Evolutionary conservation across 2,888 invertebrate species (phyloP).

Genomic region (Rhamphomyia laevipes): DNA sequence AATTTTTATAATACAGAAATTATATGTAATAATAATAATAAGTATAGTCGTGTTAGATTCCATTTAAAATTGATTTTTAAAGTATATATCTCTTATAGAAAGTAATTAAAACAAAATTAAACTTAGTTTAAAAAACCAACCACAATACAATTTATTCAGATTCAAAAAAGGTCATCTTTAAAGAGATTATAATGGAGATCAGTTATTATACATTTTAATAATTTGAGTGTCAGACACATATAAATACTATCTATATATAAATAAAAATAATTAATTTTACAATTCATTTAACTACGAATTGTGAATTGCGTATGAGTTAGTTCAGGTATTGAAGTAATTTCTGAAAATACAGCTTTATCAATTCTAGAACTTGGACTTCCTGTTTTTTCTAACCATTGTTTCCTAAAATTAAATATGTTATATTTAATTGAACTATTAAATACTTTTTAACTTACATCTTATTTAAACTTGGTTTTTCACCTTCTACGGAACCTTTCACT

Average conservation of each 20-base stretch:
- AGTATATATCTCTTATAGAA: too few relatives aligned
- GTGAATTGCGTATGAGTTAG: conserved; percentile 42
- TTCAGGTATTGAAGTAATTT: conserved; percentile 45
- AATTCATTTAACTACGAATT: conserved; percentile 39
- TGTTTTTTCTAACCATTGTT: conserved; percentile 42
- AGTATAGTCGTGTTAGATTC: too few relatives aligned
- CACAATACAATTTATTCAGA: too few relatives aligned
- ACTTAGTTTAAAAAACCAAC: too few relatives aligned
- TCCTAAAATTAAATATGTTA: conserved; percentile 21
- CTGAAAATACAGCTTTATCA: conserved; percentile 58
- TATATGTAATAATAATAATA: too few relatives aligned
- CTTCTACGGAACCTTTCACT: conserved; percentile 45
- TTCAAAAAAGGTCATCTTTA: too few relatives aligned
- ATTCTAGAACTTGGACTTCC: conserved; percentile 68
- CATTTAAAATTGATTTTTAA: too few relatives aligned
- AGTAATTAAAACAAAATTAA: too few relatives aligned
- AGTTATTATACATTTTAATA: too few relatives aligned
- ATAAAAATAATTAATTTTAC: conserved; percentile 7
- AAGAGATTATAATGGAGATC: too few relatives aligned
- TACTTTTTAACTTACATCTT: conserved; percentile 38
- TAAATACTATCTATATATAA: neutral
- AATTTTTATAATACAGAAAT: too few relatives aligned
- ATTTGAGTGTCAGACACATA: too few relatives aligned
- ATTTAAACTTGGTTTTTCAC: conserved; percentile 38
- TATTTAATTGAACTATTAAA: neutral